Evolutionary conservation across 1,140 invertebrate genomes (phyloP).

Genomic region (Ditylenchus dipsaci): DNA sequence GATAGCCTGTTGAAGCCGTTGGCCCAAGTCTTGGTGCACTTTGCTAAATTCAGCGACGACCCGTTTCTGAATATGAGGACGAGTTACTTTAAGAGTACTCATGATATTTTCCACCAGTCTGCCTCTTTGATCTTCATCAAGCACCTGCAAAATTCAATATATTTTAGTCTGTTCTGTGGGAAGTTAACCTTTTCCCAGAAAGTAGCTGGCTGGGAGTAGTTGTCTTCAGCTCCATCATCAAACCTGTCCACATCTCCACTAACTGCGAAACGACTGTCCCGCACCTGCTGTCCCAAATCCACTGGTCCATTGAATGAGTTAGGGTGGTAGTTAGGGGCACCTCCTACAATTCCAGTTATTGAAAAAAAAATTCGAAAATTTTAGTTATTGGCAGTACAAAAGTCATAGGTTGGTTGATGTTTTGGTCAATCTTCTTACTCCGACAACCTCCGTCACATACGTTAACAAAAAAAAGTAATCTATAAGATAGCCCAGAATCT

Average conservation of each 20-base stretch:
- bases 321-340: slow-evolving; percentile 87
- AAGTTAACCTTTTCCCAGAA: slow-evolving; percentile 77
- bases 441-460: too few species aligned
- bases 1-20: slow-evolving; percentile 55
- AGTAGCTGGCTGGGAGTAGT: slow-evolving; percentile 74
- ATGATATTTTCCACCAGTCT: slow-evolving; percentile 77
- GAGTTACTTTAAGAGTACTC: slow-evolving; percentile 71
- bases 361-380: slow-evolving; percentile 5
- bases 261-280: slow-evolving; percentile 57
- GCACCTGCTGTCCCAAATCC: slow-evolving; percentile 14
- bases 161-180: slow-evolving; percentile 63
- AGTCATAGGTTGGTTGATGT: too few species aligned
- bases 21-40: slow-evolving; percentile 61
- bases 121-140: slow-evolving; percentile 70
- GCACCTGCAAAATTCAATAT: slow-evolving; percentile 66
- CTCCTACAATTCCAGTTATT: too few species aligned
- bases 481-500: too few species aligned
- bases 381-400: background rate
- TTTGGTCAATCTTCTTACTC: too few species aligned
- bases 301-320: slow-evolving; percentile 83
- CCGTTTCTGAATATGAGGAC: slow-evolving; percentile 73
- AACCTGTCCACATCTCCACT: slow-evolving; percentile 68
- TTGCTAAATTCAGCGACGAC: slow-evolving; percentile 60
- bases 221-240: slow-evolving; percentile 79
- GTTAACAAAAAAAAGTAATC: too few species aligned